Evolutionary conservation across 1,140 invertebrate species (phyloP), one percentile per base, ranked within the genome.

Genomic region (roundworm (Caenorhabditis elegans)): DNA sequence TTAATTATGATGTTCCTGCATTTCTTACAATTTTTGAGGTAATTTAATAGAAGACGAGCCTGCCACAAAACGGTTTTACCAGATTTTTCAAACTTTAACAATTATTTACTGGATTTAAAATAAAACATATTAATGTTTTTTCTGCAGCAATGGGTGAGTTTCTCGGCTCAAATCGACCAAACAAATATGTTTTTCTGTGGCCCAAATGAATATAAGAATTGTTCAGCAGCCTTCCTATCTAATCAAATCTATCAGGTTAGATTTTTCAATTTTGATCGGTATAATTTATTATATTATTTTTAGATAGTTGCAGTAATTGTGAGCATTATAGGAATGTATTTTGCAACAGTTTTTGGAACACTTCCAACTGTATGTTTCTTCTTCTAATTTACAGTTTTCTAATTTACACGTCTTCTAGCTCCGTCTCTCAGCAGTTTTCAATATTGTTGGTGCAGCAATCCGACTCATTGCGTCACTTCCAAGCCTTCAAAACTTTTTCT

Each of bases 141-240:
- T n/a, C n/a, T 70, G 0, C 26, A 70, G 60, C 60, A 39, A 70
- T 70, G 60, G 60, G 60, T 70, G 22, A 39, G 60, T 70, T 70
- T 70, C 60, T 70, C 60, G 19, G 60, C 60, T 70, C 60, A 70
- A 70, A 70, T 70, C 34, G 60, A 70, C 22, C 60, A 70, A 70
- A 70, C 60, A 0, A 70, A 70, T 17, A 70, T 70, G 60, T 70
- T 70, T 39, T 70, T 70, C 60, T 70, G 60, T 70, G 60, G 60
- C 22, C 60, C 60, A 2, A n/a, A 70, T 8, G 60, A 34, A 10
- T 70, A 39, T 70, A 31, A 70, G 19, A 34, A 70, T 31, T 70
- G 60, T 22, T 70, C 60, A 11, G 60, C 60, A 22, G 31, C 60
- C 2, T 70, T 70, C 39, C n/a, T 70, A 13, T 70, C 60, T 1